phyloP scores from a whole-genome alignment of 1,140 invertebrate genomes.

The Drosophila melanica region DNA sequence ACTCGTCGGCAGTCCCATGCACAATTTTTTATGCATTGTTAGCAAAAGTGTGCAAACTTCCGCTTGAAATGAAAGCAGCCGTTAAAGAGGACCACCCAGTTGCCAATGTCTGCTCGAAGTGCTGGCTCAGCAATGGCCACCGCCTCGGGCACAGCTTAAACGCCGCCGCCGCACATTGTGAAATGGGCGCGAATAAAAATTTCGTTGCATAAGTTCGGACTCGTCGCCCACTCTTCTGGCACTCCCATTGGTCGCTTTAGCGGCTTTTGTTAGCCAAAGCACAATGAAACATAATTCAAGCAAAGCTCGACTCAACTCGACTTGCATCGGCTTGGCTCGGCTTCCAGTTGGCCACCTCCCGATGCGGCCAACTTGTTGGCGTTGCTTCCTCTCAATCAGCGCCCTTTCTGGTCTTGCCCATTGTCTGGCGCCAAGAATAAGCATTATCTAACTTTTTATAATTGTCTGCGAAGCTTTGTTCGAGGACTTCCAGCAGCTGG shows the following conservation, averaged over 20 bases:
- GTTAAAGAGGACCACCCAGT: background rate
- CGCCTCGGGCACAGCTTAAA: slow-evolving; percentile 37
- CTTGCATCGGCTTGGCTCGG: slow-evolving; percentile 3
- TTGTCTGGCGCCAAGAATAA: slow-evolving; percentile 42
- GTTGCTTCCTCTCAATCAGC: slow-evolving; percentile 52
- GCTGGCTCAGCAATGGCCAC: background rate
- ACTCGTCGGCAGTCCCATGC: slow-evolving; percentile 11
- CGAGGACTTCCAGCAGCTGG: slow-evolving; percentile 15
- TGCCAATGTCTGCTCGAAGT: background rate
- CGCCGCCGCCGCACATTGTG: slow-evolving; percentile 43
- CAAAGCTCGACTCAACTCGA: slow-evolving; percentile 21
- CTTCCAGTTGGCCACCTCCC: slow-evolving; percentile 20
- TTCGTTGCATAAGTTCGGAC: slow-evolving; percentile 63
- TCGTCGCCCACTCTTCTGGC: background rate
- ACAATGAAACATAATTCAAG: slow-evolving; percentile 64
- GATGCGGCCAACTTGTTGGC: slow-evolving; percentile 58
- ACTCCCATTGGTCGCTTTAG: slow-evolving; percentile 7
- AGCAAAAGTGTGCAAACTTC: slow-evolving; percentile 65
- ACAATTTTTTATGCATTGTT: slow-evolving; percentile 33
- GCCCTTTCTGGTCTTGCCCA: slow-evolving; percentile 19
- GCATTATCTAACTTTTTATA: slow-evolving; percentile 41
- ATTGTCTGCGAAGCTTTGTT: slow-evolving; percentile 22
- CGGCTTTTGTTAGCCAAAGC: slow-evolving; percentile 41
- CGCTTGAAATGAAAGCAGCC: slow-evolving; percentile 43
- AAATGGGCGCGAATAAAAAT: slow-evolving; percentile 36